Evolutionary conservation across 2,113 vertebrate species (phyloP), one percentile per base, ranked within the genome.

Genomic region (Python bivittatus): DNA sequence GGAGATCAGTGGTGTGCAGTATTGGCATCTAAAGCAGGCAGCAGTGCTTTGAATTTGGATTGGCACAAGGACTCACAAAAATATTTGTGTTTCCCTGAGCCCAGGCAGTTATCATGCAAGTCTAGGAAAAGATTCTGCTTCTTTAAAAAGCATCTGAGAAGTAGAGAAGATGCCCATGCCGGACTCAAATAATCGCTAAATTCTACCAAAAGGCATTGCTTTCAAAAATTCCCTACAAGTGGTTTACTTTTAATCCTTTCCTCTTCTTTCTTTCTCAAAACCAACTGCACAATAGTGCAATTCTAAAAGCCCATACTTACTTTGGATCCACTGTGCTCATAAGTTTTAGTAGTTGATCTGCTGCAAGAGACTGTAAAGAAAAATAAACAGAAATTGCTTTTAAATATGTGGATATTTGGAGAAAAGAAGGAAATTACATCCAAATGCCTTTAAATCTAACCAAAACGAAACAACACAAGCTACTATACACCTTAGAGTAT

Each of bases 311-410:
- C 25, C 53, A 42, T 89, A 95, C 99, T 99, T 99, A 99, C 99
- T 99, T 99, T 93, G 99, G 99, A 97, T 99, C 99, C 96, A 99
- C 99, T 91, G 99, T 99, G 95, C 98, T 99, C 99, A 99, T 99
- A 85, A 99, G 98, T 96, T 99, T 99, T 92, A 99, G 97, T 88
- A 99, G 98, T 86, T 99, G 99, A 97, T 99, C 99, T 94, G 99
- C 98, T 61, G 99, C 99, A 89, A 99, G 97, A 96, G 98, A 98
- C 98, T 99, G 92, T 0, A 93, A 95, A 60, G 86, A 86, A 54
- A 53, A 72, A 93, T 29, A 86, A 38, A 12, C 10, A 92, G 10
- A 0, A 85, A 0, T 1, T 6, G 42, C n/a, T 86, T 29, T 0
- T 92, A 58, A 58, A 4, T n/a, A 54, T 23, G 7, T 42, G 5